Base-by-base conservation (phyloP, 2,113 vertebrate genomes). In the Poecilia latipinna region DNA sequence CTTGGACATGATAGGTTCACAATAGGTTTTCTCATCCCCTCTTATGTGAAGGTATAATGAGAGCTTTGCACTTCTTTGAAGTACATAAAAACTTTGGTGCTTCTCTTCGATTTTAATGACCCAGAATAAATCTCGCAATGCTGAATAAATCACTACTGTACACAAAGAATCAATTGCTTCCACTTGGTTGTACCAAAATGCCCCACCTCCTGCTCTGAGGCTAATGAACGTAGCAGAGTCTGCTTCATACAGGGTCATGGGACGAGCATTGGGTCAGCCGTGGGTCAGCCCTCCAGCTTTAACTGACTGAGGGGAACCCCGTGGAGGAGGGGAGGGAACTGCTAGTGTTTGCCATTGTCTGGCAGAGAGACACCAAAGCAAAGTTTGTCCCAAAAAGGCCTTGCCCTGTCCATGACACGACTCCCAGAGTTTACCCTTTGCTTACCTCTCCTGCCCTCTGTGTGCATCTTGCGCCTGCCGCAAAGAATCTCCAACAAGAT, bases 291-390 rank as follows among this genome's bases (percentile, higher is more conserved):
- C 63, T 70, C 71, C 74, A 71, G 83, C 68, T 62, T 82, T 64
- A 72, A 69, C 78, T 89, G 86, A 92, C 63, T 90, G 80, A 85
- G 80, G 78, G 78, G 78, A 87, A 85, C 63, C 84, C 63, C 74
- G 42, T 26, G 48, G 61, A 80, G 12, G 60, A 79, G 82, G 65
- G 80, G 86, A 82, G 80, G 78, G 88, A 86, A 72, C 83, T 31
- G 74, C 70, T 65, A 63, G 70, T 84, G 82, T 83, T 69, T 82
- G 79, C 64, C 70, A 35, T 32, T 54, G 72, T 72, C 82, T 85
- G 80, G 48, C 29, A 74, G 72, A 54, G 70, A 83, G 11, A 74
- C 71, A 71, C 33, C 67, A 63, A 39, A 65, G 24, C 61, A 62
- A 57, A 62, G 62, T 15, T 54, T n/a, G 72, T 28, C 64, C 82